Base-by-base conservation (phyloP, 2,888 invertebrate genomes). In the Perizoma flavofasciatum region DNA sequence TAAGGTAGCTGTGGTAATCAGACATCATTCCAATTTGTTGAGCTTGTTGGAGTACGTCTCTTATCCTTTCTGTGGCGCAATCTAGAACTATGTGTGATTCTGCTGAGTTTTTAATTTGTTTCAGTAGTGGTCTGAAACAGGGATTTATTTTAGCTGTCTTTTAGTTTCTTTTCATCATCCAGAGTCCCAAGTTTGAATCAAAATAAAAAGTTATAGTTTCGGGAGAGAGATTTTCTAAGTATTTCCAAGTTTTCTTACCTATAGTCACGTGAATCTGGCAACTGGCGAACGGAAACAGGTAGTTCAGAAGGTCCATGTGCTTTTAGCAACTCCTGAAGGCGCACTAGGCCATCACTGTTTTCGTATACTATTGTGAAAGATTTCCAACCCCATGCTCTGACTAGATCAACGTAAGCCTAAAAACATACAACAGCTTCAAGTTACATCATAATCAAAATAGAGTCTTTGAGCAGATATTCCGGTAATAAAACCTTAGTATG, bases 21-120 rank as follows among this genome's bases (percentile, higher is more conserved):
- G 97, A 98, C 96, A 98, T 98, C 97, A 98, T 97, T 66, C 98
- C 98, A 70, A 98, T 97, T 92, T 98, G 98, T 86, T 98, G 97
- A 7, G 98, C 98, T 87, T 98, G 98, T 78, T 97, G 97, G 59
- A 98, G 89, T 32, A 98, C 96, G 73, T 96, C 95, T 77, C 96
- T 94, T 68, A 98, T 96, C 78, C 96, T 95, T 61, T 97, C 97
- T 0, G 96, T 96, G 11, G 96, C 95, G 77, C 98, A 98, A 86
- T 98, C 98, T 55, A 98, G 91, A 5, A 98, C 97, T 69, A 98
- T 97, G 81, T 97, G 97, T 0, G 97, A 97, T 84, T 97, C 97
- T 0, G 97, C 97, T 0, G 97, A 96, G 85, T 97, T 97, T 88
- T 97, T 97, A 75, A 98, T 97, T 92, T 98, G 97, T 81, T 98